Base-by-base conservation (phyloP, 2,888 invertebrate genomes). In the Cyrtodaria siliqua region DNA sequence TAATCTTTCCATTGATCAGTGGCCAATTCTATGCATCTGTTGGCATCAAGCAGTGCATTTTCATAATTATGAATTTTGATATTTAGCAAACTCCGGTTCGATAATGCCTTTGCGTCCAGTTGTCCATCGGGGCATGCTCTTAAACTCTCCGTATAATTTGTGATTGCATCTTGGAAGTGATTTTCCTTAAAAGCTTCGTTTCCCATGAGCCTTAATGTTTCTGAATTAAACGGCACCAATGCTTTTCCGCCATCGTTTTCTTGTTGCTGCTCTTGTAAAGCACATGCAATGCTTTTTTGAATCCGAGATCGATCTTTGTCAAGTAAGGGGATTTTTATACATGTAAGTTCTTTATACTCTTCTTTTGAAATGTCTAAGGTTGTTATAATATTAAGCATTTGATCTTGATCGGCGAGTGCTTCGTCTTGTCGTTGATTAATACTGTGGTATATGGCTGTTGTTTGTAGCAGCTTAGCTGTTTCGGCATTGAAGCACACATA, bases 31-130 rank as follows among this genome's bases (percentile, higher is more conserved):
- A 69, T 73, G 26, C 78, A 69, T 8, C 29, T 53, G 24, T 69
- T 50, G 6, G 78, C 73, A 49, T 78, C 78, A 24, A n/a, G 6
- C 20, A 73, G 62, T 14, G 78, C 72, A 61, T 61, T 69, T 27
- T 62, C 42, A 49, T 62, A 72, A 33, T 78, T 64, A n/a, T 18
- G 27, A n/a, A 66, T 27, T 57, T 55, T 53, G 16, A 72, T 24
- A 47, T 63, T 69, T 1, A 44, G 33, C 18, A 67, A 33, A 29
- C 78, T 68, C 16, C 33, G 4, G 33, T 33, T 33, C 12, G 33
- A 4, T 33, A 33, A 12, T 12, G 12, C 33, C 33, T 12, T 42
- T 69, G 42, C 16, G 67, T 78, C 1, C 27, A 18, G 9, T 44
- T 50, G 2, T 66, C 16, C 20, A 18, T 68, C 14, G 50, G 16